A percentile compares a stretch with the other conserved stretches of the same genome.
These are phyloP conservation scores for Saccopteryx bilineata DNA, from an alignment of 2,113 vertebrate genomes.

Conservation along the genomic window DNA sequence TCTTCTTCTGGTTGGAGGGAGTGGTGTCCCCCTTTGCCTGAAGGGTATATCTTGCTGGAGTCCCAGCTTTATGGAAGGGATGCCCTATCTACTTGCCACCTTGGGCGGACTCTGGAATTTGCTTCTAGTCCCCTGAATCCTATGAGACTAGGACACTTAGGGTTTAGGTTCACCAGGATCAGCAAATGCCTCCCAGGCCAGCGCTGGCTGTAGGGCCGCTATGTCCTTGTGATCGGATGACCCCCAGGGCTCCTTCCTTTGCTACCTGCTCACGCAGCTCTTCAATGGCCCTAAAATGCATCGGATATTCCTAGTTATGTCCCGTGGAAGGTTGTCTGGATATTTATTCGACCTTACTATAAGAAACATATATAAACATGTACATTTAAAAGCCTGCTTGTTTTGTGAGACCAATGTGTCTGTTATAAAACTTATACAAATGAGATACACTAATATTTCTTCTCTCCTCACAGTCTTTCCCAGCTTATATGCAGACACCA, in stretches of 20 bases:
- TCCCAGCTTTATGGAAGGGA: not conserved
- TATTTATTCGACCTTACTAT: constrained; percentile 38
- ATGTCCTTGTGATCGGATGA: constrained; percentile 17
- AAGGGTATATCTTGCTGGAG: not conserved
- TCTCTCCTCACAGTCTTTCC: constrained; percentile 9
- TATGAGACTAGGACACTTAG: not conserved
- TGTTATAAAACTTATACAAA: constrained; percentile 42
- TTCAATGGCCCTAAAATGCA: constrained; percentile 44
- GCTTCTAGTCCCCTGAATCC: constrained; percentile 11
- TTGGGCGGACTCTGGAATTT: constrained; percentile 26
- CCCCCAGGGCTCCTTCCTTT: constrained; percentile 29
- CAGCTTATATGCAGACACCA: not conserved
- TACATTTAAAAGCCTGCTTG: constrained; percentile 29
- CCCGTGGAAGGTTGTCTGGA: constrained; percentile 34
- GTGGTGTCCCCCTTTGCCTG: not conserved
- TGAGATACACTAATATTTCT: not conserved
- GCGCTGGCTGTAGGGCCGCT: not conserved
- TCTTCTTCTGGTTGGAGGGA: not conserved
- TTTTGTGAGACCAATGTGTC: not conserved
- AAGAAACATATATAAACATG: constrained; percentile 1
- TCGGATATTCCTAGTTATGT: constrained; percentile 60
- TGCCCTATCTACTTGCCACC: not conserved
- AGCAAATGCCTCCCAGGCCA: constrained; percentile 11
- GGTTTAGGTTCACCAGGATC: constrained; percentile 33
- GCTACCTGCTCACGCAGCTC: constrained; percentile 33